Conservation (phyloP, 2,888 invertebrate species). For the Arenicola marina region DNA sequence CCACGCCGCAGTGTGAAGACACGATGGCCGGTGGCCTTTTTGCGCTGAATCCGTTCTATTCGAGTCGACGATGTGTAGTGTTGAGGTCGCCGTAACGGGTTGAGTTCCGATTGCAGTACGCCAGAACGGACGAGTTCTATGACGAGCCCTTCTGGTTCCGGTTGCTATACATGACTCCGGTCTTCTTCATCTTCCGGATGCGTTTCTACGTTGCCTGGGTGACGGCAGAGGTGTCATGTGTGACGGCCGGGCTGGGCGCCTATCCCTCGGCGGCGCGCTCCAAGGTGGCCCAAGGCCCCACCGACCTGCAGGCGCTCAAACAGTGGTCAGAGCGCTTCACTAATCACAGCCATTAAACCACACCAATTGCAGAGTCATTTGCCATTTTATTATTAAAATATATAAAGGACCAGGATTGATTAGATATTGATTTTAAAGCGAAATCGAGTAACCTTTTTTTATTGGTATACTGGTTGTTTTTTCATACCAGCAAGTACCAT, state of each 20-base stretch:
- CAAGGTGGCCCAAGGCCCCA: slow-evolving; percentile 82
- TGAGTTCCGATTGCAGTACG: slow-evolving; percentile 10
- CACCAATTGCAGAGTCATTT: no score
- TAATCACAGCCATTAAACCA: no score
- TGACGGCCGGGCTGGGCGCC: slow-evolving; percentile 86
- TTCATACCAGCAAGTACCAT: no score
- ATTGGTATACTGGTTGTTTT: no score
- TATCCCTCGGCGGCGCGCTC: slow-evolving; percentile 79
- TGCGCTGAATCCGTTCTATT: no score
- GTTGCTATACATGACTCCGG: slow-evolving; percentile 81
- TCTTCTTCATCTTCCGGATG: slow-evolving; percentile 86
- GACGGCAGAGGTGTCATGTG: slow-evolving; percentile 90
- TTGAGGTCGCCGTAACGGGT: neutral
- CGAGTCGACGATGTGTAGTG: neutral
- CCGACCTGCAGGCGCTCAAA: slow-evolving; percentile 60
- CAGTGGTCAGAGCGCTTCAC: no score
- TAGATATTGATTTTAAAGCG: no score
- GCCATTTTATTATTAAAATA: no score
- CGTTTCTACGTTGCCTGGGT: slow-evolving; percentile 89
- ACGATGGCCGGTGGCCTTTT: no score
- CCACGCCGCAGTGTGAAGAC: no score
- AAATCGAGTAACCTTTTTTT: no score
- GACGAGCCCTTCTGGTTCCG: slow-evolving; percentile 72
- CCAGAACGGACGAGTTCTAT: slow-evolving; percentile 16
- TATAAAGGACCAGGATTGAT: no score